Conservation (phyloP, 2,797 vertebrate species). For the Sebastes flavidus region DNA sequence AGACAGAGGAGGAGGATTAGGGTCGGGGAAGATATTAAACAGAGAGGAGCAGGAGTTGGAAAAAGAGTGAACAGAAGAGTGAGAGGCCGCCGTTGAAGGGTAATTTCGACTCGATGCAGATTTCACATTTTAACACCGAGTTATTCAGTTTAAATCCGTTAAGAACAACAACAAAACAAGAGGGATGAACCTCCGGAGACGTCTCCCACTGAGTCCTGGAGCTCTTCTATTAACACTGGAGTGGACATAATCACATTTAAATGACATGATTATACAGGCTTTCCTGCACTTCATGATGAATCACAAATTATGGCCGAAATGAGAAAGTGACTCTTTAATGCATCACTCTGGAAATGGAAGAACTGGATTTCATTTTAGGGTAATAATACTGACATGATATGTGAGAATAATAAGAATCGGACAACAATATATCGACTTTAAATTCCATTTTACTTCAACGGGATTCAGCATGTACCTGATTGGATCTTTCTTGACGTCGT, state of each 20-base stretch:
- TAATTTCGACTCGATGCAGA: not conserved
- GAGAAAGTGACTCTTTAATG: conserved; percentile 7
- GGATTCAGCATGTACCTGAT: not conserved
- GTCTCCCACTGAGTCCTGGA: not conserved
- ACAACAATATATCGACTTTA: not conserved
- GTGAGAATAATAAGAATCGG: not conserved
- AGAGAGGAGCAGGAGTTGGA: conserved; percentile 34
- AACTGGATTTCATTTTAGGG: not conserved
- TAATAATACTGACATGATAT: not conserved
- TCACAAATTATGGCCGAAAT: conserved; percentile 4
- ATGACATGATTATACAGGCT: not conserved
- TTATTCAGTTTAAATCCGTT: not conserved
- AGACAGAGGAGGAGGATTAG: conserved; percentile 40
- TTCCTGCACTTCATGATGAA: not conserved
- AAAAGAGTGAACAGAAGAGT: conserved; percentile 6
- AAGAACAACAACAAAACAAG: not conserved
- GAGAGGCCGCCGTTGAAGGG: not conserved
- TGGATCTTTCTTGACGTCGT: not conserved
- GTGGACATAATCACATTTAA: not conserved
- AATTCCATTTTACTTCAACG: not conserved
- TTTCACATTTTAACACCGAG: not conserved
- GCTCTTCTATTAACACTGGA: conserved; percentile 10
- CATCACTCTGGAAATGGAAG: not conserved
- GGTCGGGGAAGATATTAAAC: conserved; percentile 46
- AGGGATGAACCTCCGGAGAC: not conserved